A percentile compares a stretch with the other conserved stretches of the same genome.
Conservation (phyloP, 2,113 vertebrate species). For the Microtus oregoni region DNA sequence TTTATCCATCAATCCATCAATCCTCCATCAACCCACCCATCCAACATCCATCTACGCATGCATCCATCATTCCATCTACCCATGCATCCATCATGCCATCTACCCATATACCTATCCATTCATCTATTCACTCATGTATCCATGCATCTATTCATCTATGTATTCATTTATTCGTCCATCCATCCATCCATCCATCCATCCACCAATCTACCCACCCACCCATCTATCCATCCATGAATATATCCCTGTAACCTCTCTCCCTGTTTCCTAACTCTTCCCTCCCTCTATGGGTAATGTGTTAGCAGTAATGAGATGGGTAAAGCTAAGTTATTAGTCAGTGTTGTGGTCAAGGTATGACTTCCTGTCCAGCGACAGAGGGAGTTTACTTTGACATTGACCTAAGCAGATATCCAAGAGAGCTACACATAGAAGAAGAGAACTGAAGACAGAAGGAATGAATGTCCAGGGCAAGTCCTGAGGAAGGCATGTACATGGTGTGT, state of each 20-base stretch:
- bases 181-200: neutral
- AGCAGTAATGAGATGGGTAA: neutral
- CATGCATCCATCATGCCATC: too few relatives aligned
- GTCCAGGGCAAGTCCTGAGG: neutral
- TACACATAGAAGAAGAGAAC: neutral
- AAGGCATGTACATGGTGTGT: neutral
- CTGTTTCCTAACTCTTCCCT: neutral
- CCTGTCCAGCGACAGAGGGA: neutral
- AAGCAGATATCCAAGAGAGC: neutral
- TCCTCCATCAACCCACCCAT: neutral
- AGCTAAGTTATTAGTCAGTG: neutral
- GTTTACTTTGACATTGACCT: neutral
- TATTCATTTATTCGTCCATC: neutral
- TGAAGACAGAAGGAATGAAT: neutral
- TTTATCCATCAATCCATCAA: too few relatives aligned
- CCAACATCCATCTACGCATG: neutral
- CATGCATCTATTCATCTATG: neutral
- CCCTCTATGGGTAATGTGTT: neutral
- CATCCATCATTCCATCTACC: too few relatives aligned
- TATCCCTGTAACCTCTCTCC: neutral
- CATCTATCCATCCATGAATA: neutral
- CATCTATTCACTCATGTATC: neutral
- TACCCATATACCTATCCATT: neutral
- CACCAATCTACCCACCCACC: rapidly evolving
- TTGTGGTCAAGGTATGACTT: neutral